Evolutionary conservation across 2,113 vertebrate species (phyloP), one percentile per base, ranked within the genome.

Genomic region (Brachypteracias leptosomus): DNA sequence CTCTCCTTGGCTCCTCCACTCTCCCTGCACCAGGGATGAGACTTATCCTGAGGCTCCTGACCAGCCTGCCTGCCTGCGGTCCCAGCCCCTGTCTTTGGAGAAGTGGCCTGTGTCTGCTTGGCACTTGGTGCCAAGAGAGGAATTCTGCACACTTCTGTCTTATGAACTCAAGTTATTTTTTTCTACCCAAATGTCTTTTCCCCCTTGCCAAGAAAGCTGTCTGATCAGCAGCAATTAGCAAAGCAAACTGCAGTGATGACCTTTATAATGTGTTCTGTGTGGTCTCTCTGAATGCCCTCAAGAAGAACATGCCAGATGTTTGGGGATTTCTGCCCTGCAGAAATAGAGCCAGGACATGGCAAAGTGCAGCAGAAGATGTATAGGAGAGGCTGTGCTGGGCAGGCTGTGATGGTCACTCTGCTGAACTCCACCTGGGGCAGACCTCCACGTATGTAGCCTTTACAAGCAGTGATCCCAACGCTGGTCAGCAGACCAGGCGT

Each of bases 211-310:
- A 84, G 79, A 66, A 79, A 77, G 25, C 75, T 57, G 29, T 55
- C 75, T 80, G 59, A 90, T 57, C 55, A 84, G 88, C 79, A 83
- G 90, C 92, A 90, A 71, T 77, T 96, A 94, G 47, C 90, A 76
- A 79, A 90, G 66, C 75, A 86, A 88, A 65, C 59, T 13, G 67
- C 88, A 80, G 77, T 58, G 38, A 51, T 71, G 79, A 88, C 83
- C 79, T 86, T 83, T 77, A 18, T 26, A 28, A 33, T 3, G 4
- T 66, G 46, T 40, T 62, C 68, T 22, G 24, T 16, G 67, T 1
- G 1, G 26, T 25, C 20, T 57, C 42, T 63, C 66, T 13, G 38
- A 31, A 80, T 46, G 46, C 46, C 67, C 81, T 83, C 71, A n/a
- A 75, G 89, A 66, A 83, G 26, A 19, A 6, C 1, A 13, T 1